Percentiles rank a stretch among this genome's conserved stretches.
Evolutionary conservation across 2,797 vertebrate species (phyloP).

Genomic region (Ceyx erithaca): DNA sequence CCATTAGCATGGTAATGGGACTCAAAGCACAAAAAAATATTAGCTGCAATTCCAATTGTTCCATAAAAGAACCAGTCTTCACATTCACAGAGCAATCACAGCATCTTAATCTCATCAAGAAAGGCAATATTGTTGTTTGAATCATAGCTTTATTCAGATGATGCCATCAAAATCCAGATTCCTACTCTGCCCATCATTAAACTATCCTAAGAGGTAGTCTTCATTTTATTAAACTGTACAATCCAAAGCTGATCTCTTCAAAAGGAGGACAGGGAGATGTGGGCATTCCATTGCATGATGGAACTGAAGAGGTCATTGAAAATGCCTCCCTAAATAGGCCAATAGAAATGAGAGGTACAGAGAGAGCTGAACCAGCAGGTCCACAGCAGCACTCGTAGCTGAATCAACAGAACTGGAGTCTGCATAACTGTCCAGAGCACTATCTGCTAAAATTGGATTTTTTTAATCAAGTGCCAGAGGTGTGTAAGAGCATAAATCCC

Average conservation of each 20-base stretch:
- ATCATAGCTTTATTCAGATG: not conserved
- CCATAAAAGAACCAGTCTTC: not conserved
- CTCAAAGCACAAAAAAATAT: not conserved
- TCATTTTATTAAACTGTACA: not conserved
- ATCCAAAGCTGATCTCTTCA: not conserved
- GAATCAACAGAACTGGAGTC: not conserved
- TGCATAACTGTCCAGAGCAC: not conserved
- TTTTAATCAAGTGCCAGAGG: constrained; percentile 11
- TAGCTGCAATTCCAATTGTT: not conserved
- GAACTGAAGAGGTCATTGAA: not conserved
- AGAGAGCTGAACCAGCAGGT: constrained; percentile 1
- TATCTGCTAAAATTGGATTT: not conserved
- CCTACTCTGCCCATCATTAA: not conserved
- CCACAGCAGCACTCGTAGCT: not conserved
- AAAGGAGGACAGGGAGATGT: not conserved
- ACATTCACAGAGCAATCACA: not conserved
- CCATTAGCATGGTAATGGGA: not conserved
- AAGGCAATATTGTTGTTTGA: not conserved
- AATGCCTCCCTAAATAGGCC: not conserved
- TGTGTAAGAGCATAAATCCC: not conserved
- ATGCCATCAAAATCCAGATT: not conserved
- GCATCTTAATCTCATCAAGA: not conserved
- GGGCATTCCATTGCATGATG: not conserved
- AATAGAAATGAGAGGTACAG: not conserved
- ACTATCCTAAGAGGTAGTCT: not conserved